These are phyloP conservation scores for Hippocampus abdominalis DNA, from an alignment of 2,113 vertebrate species.

Conservation along the genomic window DNA sequence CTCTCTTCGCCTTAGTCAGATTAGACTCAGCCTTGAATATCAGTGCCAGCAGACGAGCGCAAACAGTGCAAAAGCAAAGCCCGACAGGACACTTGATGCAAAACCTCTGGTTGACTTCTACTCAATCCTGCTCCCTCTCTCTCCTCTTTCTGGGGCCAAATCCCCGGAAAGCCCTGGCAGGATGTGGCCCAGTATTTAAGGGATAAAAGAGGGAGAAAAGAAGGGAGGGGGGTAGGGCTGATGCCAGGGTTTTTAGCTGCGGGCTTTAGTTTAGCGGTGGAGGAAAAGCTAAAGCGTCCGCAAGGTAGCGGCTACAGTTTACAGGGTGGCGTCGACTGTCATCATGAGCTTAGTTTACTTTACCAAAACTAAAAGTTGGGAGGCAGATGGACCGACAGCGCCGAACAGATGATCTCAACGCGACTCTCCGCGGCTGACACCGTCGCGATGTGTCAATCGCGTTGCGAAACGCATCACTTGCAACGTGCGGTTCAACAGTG, in stretches of 20 bases:
- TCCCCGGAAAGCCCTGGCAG: conserved; percentile 88
- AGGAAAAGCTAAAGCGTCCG: conserved; percentile 14
- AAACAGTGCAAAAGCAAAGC: conserved; percentile 16
- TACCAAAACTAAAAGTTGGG: not conserved
- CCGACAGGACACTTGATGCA: conserved; percentile 55
- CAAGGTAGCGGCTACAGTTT: not conserved
- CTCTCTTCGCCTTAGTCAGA: conserved; percentile 34
- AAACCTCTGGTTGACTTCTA: conserved; percentile 84
- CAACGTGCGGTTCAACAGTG: conserved; percentile 7
- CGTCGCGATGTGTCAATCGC: not conserved
- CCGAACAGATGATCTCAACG: not conserved
- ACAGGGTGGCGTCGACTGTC: not conserved
- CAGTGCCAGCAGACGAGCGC: conserved; percentile 17
- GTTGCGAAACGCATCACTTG: conserved; percentile 43
- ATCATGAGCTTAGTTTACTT: not conserved
- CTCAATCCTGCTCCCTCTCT: conserved; percentile 83
- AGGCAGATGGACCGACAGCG: not conserved
- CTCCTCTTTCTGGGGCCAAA: conserved; percentile 88
- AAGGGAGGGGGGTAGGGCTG: conserved; percentile 32
- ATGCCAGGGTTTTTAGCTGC: conserved; percentile 46
- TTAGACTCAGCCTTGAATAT: conserved; percentile 36
- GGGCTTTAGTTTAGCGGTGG: conserved; percentile 41
- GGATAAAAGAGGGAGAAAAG: conserved; percentile 46
- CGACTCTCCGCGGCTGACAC: not conserved
- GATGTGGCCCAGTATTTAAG: conserved; percentile 69